Evolutionary conservation across 2,113 vertebrate species (phyloP).

Genomic region (Todiramphus saurophagus): DNA sequence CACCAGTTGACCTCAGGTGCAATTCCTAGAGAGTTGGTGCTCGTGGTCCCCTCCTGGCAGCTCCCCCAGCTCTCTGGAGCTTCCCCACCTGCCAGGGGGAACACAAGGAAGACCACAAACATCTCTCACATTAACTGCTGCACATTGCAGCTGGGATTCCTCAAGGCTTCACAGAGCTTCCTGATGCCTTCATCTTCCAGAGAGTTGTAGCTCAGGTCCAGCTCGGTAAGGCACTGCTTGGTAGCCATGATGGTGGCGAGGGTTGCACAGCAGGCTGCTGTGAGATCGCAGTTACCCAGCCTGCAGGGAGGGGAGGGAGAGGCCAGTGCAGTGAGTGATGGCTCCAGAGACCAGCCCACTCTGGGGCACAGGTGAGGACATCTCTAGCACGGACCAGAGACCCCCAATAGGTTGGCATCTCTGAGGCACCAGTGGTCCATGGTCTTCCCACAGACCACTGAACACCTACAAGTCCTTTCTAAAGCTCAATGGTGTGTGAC

Average conservation of each 20-base stretch:
- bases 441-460: not conserved
- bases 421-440: rapidly evolving
- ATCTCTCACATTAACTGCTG: conserved; percentile 71
- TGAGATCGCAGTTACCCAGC: conserved; percentile 70
- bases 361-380: not conserved
- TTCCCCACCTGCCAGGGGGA: not conserved
- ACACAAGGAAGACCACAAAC: not conserved
- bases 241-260: conserved; percentile 38
- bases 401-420: not conserved
- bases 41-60: rapidly evolving
- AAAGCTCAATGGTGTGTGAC: not conserved
- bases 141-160: conserved; percentile 55
- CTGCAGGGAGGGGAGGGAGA: conserved; percentile 14
- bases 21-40: not conserved
- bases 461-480: not conserved
- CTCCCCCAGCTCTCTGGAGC: not conserved
- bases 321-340: not conserved
- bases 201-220: conserved; percentile 71
- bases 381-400: not conserved
- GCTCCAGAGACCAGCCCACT: not conserved
- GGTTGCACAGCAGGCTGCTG: conserved; percentile 62
- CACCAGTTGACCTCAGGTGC: not conserved
- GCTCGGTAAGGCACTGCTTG: conserved; percentile 61
- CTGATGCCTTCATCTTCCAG: conserved; percentile 64
- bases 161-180: conserved; percentile 72